Evolutionary conservation across 2,797 vertebrate species (phyloP).

Genomic region (Mormyrus hasselquistii): DNA sequence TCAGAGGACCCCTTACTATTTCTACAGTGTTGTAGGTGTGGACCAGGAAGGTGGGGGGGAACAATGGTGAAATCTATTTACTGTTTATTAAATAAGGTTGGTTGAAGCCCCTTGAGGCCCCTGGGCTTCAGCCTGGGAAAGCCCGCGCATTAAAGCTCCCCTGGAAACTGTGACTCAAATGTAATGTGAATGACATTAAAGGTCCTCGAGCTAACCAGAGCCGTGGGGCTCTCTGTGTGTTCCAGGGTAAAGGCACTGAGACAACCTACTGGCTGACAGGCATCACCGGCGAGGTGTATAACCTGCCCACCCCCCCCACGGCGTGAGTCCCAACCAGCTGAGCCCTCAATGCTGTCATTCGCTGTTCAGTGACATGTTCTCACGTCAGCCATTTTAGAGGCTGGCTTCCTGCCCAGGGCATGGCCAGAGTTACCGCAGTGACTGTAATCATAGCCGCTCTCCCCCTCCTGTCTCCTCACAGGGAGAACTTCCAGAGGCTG

Average conservation of each 20-base stretch:
- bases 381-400: background rate
- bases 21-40: background rate
- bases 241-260: conserved; percentile 83
- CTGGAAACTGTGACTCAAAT: background rate
- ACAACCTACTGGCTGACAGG: conserved; percentile 93
- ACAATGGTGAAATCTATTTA: background rate
- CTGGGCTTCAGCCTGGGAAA: background rate
- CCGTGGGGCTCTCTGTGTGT: background rate
- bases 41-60: background rate
- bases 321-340: conserved; percentile 65
- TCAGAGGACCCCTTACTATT: background rate
- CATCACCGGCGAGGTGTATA: conserved; percentile 71
- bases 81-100: background rate
- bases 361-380: background rate
- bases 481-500: conserved; percentile 84
- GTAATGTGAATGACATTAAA: background rate
- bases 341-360: background rate
- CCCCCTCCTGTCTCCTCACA: conserved; percentile 39
- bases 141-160: background rate
- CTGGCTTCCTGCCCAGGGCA: background rate
- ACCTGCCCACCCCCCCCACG: conserved; percentile 80
- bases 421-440: background rate
- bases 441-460: background rate
- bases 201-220: background rate
- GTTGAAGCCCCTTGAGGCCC: background rate